phyloP scores from a whole-genome alignment of 2,113 vertebrate species.

The Oryzias curvinotus region DNA sequence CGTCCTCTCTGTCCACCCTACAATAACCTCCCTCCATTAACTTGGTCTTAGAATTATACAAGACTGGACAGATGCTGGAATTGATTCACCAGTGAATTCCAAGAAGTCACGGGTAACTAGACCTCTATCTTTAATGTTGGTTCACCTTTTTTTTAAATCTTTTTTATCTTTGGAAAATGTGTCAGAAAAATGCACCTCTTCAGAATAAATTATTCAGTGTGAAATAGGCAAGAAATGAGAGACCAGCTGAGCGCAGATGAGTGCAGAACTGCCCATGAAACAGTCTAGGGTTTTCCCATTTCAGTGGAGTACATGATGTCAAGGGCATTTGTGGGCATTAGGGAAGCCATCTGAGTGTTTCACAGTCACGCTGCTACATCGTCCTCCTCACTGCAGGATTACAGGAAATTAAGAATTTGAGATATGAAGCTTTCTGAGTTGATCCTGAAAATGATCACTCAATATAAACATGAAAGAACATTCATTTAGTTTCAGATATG shows the following conservation, averaged over 20 bases:
- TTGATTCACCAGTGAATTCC: slow-evolving; percentile 23
- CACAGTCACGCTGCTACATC: background rate
- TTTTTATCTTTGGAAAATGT: background rate
- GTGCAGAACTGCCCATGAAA: no score
- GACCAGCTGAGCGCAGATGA: background rate
- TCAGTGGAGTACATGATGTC: background rate
- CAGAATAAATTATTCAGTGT: background rate
- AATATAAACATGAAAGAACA: background rate
- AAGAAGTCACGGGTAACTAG: slow-evolving; percentile 10
- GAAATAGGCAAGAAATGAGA: background rate
- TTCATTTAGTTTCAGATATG: no score
- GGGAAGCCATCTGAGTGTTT: background rate
- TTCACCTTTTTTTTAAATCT: background rate
- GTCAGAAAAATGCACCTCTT: background rate
- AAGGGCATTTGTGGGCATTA: background rate
- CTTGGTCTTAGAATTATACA: slow-evolving; percentile 15
- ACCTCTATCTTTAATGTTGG: slow-evolving; percentile 1
- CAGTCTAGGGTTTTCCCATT: background rate
- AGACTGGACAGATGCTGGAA: slow-evolving; percentile 18
- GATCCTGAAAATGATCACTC: slow-evolving; percentile 3
- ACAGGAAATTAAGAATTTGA: background rate
- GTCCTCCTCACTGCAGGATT: background rate
- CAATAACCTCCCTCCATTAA: slow-evolving; percentile 7
- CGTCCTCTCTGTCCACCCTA: slow-evolving; percentile 6
- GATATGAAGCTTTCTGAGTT: slow-evolving; percentile 6